Base-by-base conservation (phyloP, 2,113 vertebrate genomes). In the Spermophilus dauricus region DNA sequence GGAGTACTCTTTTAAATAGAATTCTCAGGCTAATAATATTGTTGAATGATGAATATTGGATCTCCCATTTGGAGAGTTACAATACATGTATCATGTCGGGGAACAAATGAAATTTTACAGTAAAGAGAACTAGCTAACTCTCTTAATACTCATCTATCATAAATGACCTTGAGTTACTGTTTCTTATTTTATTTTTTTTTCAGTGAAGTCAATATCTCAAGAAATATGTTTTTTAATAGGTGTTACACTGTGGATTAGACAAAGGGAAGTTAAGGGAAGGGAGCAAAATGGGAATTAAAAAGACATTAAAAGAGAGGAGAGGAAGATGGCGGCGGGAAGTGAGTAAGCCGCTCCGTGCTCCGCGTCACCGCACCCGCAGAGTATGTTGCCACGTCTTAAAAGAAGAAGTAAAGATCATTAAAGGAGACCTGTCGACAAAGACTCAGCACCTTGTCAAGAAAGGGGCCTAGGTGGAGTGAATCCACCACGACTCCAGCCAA, bases 111-210 rank as follows among this genome's bases (percentile, higher is more conserved):
- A 70, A 94, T 90, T 65, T 56, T 89, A 0, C 26, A 84, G 30
- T 81, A 96, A 88, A 61, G n/a, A 89, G 92, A 83, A 22, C 37
- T 39, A 26, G 17, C 77, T 86, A 89, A 78, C 4, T 77, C 90
- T 83, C 17, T n/a, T 75, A 72, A 73, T 65, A 72, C 51, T 39
- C 26, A 39, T 28, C 1, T 78, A 63, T 92, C 34, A 80, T 80
- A 75, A 84, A 8, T 65, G 6, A 95, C 12, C 39, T 87, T 42
- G 17, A 87, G 16, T n/a, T 18, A 56, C 34, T 39, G 61, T 26
- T 63, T 63, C 1, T 76, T 81, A 17, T 65, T 67, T 81, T 75
- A 16, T 69, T 70, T 67, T 92, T 51, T 92, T 51, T 24, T 3
- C 73, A 4, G 4, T 89, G 14, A 37, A 89, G 26, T 30, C 17